Base-by-base conservation (phyloP, 2,113 vertebrate species). In the Oreotrochilus melanogaster region DNA sequence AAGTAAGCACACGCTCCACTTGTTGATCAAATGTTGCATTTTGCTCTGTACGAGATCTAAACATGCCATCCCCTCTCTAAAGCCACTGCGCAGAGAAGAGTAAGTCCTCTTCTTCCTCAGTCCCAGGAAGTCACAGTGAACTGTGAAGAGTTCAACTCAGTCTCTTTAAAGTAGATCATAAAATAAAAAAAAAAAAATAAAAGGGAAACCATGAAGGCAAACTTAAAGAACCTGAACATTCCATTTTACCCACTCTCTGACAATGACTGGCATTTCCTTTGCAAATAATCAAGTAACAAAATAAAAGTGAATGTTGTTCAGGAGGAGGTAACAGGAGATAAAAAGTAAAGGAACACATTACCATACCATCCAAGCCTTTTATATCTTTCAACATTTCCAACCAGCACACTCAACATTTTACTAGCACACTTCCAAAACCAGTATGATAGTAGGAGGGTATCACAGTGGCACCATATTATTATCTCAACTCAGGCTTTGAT, bases 161-260 rank as follows among this genome's bases (percentile, higher is more conserved):
- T 67, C 43, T 60, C 6, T 1, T 37, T 6, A 64, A 2, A 54
- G 33, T 25, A 80, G 80, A 21, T 7, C 23, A 53, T 7, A 62
- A 12, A 15, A 7, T 37, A 3, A 17, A 15, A 37, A n/a, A 65
- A 22, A 15, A 9, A 37, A 3, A 17, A 9, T 30, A 30, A 61
- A 18, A 21, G 4, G 9, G 10, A 15, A 33, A 42, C 0, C 0
- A 42, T 15, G 30, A 25, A 42, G 23, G 67, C 54, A 95, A 78
- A 62, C 51, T 84, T 80, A 28, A 30, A 56, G 48, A 80, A 64
- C 5, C 23, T 4, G 10, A 61, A 19, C 8, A 73, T 35, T 86
- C 45, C 35, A 35, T 30, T 39, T 39, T 50, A 64, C 0, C 0
- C 3, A 4, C 33, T 12, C 56, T 71, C 48, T 65, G 33, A 50